Conservation (phyloP, 2,888 invertebrate genomes). For the Pseudeuparius sepicola region DNA sequence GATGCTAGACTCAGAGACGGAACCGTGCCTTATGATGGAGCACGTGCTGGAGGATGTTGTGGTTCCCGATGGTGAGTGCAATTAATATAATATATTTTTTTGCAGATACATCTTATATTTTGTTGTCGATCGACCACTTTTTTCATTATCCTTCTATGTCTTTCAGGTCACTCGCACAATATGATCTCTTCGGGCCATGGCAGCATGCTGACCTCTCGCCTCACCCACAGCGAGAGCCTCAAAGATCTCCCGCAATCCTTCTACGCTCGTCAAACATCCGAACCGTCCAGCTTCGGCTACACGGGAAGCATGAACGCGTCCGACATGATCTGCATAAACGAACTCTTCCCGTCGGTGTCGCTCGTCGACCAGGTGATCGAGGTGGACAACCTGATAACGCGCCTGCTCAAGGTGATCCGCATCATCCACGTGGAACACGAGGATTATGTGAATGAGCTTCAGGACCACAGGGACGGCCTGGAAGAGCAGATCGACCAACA, state of each 20-base stretch:
- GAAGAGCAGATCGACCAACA: constrained; percentile 36
- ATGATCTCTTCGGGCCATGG: constrained; percentile 54
- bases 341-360: constrained; percentile 36
- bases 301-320: constrained; percentile 38
- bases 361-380: constrained; percentile 65
- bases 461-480: constrained; percentile 49
- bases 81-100: too few relatives aligned
- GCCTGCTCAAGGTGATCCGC: constrained; percentile 59
- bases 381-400: constrained; percentile 64
- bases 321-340: constrained; percentile 20
- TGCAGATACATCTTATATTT: constrained; percentile 5
- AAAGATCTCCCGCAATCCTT: constrained; percentile 72
- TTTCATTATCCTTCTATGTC: background rate
- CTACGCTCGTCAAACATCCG: constrained; percentile 50
- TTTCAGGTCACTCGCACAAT: constrained; percentile 47
- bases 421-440: constrained; percentile 64
- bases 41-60: constrained; percentile 59
- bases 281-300: constrained; percentile 30
- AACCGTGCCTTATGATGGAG: constrained; percentile 74
- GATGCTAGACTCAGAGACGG: constrained; percentile 72
- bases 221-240: constrained; percentile 51
- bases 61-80: constrained; percentile 44
- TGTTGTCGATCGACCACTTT: background rate
- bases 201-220: constrained; percentile 39
- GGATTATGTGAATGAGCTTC: constrained; percentile 53